These are phyloP conservation scores for Cinara cedri DNA, from an alignment of 2,888 invertebrate species.

Conservation along the genomic window DNA sequence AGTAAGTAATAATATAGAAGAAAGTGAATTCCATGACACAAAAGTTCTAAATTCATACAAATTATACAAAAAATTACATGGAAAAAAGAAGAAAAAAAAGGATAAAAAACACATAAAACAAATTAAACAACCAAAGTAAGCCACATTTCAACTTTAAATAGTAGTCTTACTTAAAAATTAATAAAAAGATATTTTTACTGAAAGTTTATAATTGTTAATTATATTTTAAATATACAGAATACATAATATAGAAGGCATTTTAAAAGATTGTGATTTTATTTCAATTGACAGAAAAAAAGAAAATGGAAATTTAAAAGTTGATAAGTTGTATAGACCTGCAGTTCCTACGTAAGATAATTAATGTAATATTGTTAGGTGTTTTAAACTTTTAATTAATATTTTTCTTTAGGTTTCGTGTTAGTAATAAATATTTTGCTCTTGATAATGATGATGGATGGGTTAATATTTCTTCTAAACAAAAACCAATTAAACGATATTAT, in stretches of 20 bases:
- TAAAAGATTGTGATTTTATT: constrained; percentile 41
- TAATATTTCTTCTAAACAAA: constrained; percentile 31
- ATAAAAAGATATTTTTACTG: neutral
- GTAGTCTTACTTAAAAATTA: too few species aligned
- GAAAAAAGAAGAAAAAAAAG: constrained; percentile 47
- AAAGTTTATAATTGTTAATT: neutral
- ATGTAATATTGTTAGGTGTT: neutral
- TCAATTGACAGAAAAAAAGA: constrained; percentile 67
- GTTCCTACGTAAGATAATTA: constrained; percentile 68
- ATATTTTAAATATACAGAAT: neutral
- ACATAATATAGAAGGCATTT: constrained; percentile 6
- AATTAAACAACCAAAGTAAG: constrained; percentile 45
- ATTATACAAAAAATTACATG: constrained; percentile 43
- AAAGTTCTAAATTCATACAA: constrained; percentile 28
- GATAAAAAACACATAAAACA: constrained; percentile 41
- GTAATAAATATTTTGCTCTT: constrained; percentile 37
- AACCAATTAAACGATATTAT: constrained; percentile 44
- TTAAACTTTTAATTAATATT: neutral
- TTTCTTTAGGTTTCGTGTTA: constrained; percentile 44
- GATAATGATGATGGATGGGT: constrained; percentile 36
- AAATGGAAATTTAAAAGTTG: constrained; percentile 68
- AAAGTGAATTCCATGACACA: constrained; percentile 2
- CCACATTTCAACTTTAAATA: neutral
- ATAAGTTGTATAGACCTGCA: constrained; percentile 71
- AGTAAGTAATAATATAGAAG: neutral